Conservation (phyloP, 64 coral and sea anemone species). For the Actinia equina region DNA sequence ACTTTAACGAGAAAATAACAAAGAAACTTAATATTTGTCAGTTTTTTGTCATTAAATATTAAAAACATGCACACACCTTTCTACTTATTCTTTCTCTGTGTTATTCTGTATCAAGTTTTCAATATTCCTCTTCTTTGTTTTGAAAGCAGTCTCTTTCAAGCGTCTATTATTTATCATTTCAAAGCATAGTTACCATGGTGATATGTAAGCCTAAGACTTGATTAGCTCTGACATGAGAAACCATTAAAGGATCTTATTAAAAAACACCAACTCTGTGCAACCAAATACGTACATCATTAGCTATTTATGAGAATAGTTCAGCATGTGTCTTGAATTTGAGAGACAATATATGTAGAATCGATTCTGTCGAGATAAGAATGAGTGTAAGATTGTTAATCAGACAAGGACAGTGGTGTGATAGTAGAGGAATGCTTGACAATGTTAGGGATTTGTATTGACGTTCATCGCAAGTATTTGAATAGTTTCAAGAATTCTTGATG, state of each 20-base stretch:
- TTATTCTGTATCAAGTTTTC: neutral
- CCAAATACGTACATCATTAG: neutral
- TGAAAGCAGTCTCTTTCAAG: neutral
- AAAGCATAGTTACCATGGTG: neutral
- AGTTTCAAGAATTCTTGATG: neutral
- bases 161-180: neutral
- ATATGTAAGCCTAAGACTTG: neutral
- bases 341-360: neutral
- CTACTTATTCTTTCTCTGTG: neutral
- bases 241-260: too few relatives aligned
- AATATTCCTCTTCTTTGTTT: neutral
- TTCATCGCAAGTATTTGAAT: neutral
- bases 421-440: neutral
- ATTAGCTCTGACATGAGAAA: too few relatives aligned
- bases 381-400: too few relatives aligned
- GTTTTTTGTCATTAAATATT: neutral
- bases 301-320: neutral
- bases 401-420: too few relatives aligned
- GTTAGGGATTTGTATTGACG: neutral
- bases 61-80: neutral
- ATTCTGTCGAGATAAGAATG: too few relatives aligned
- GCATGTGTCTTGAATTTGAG: neutral
- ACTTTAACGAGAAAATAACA: too few relatives aligned
- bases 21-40: too few relatives aligned
- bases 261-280: neutral